These are phyloP conservation scores for Lasiurus cinereus DNA, from an alignment of 2,113 vertebrate species.

Conservation along the genomic window DNA sequence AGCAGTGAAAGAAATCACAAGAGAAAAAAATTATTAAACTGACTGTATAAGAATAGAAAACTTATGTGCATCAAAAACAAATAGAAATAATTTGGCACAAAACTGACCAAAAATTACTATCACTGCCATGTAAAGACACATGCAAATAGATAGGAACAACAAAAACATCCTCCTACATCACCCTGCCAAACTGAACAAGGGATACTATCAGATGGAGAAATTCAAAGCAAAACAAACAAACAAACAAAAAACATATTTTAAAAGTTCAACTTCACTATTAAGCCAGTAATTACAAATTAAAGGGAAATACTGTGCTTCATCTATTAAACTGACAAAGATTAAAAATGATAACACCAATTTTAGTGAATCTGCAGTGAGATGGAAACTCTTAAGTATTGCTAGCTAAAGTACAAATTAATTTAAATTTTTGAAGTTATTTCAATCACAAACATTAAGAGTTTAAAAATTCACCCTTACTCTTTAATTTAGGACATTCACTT, in stretches of 20 bases:
- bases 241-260: background rate
- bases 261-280: background rate
- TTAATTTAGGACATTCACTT: conserved; percentile 27
- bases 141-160: background rate
- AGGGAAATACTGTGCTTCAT: background rate
- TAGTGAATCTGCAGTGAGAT: background rate
- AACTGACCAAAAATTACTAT: background rate
- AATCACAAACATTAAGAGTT: conserved; percentile 24
- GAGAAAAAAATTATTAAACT: conserved; percentile 11
- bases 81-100: conserved; percentile 8
- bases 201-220: background rate
- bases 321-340: background rate
- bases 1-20: conserved; percentile 41
- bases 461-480: background rate
- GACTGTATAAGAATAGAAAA: conserved; percentile 42
- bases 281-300: conserved; percentile 46
- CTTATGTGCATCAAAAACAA: background rate
- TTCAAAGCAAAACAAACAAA: background rate
- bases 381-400: conserved; percentile 4
- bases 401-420: conserved; percentile 9
- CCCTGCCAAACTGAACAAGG: background rate
- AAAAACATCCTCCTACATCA: background rate
- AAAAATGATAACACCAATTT: background rate
- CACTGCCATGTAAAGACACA: background rate
- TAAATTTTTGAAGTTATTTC: conserved; percentile 35